Percentiles rank a stretch among this genome's conserved stretches.
These are phyloP conservation scores for Stylophora pistillata DNA, from an alignment of 64 coral and sea anemone species.

Conservation along the genomic window DNA sequence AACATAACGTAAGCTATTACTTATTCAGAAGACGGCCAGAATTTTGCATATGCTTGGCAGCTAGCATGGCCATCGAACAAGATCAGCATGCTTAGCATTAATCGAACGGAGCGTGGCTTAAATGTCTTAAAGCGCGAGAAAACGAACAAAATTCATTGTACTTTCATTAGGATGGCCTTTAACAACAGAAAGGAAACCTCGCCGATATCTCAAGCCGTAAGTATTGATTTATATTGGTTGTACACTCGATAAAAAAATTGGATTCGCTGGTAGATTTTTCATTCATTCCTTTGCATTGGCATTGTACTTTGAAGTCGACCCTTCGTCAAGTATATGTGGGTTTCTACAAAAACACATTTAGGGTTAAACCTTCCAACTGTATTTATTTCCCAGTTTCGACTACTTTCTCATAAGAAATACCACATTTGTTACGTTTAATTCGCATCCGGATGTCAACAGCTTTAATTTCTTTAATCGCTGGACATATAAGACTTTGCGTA, in stretches of 20 bases:
- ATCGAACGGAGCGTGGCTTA: neutral
- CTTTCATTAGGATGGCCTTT: neutral
- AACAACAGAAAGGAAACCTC: neutral
- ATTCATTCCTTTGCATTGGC: neutral
- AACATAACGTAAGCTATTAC: conserved; percentile 1
- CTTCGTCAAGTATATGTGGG: too few relatives aligned
- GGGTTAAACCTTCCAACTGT: too few relatives aligned
- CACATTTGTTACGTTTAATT: too few relatives aligned
- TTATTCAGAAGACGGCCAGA: conserved; percentile 1
- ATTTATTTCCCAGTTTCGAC: too few relatives aligned
- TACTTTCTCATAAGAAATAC: too few relatives aligned
- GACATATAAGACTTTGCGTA: too few relatives aligned
- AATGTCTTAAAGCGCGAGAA: neutral
- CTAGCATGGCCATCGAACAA: neutral
- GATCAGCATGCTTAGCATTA: neutral
- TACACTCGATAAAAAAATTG: neutral
- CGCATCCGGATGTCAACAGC: too few relatives aligned
- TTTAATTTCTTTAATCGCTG: too few relatives aligned
- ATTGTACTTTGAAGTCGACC: neutral
- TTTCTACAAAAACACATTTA: too few relatives aligned
- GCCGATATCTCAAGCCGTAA: neutral
- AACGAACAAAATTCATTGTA: neutral
- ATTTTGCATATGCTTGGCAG: conserved; percentile 18
- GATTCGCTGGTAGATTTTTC: neutral
- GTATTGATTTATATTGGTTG: neutral